Base-by-base conservation (phyloP, 2,113 vertebrate genomes). In the Sitta europaea region DNA sequence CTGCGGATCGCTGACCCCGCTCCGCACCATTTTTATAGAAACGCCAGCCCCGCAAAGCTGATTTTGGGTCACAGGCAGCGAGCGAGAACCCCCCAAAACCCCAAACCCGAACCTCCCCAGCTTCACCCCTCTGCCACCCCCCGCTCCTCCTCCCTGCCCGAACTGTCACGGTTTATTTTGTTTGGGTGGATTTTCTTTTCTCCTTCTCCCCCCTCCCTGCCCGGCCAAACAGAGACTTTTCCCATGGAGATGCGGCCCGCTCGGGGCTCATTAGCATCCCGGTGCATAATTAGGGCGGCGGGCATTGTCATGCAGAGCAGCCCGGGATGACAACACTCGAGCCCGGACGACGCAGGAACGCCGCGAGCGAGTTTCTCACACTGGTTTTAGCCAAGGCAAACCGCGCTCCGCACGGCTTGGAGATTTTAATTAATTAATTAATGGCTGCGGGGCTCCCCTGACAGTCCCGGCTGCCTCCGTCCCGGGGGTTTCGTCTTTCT, bases 291-390 rank as follows among this genome's bases (percentile, higher is more conserved):
- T 95, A 98, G 96, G 78, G 90, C 31, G 36, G 36, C 1, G 15
- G 22, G 43, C 57, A 98, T 98, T 98, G 97, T 98, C 93, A 98
- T 98, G 98, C 98, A 98, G 97, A 98, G 97, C 47, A 75, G 97
- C 94, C 96, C 83, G 51, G 87, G 97, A 97, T 98, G 98, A 98
- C 98, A 98, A 97, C 97, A 97, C 97, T 97, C 85, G 82, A 97
- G 98, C 97, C 98, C 36, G 68, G 98, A 98, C 97, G 97, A 98
- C 97, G 73, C 85, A 91, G 86, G 89, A 98, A 91, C 18, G 75
- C 97, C 54, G 72, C 68, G 17, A 93, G 96, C 95, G 94, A 98
- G 97, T 97, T 98, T 98, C 98, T 98, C 98, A 98, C 98, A 98
- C 97, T 97, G 97, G 13, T 94, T 70, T 86, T 88, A 91, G 98